These are phyloP conservation scores for Colistium nudipinnis DNA, from an alignment of 2,113 vertebrate species.

Conservation along the genomic window DNA sequence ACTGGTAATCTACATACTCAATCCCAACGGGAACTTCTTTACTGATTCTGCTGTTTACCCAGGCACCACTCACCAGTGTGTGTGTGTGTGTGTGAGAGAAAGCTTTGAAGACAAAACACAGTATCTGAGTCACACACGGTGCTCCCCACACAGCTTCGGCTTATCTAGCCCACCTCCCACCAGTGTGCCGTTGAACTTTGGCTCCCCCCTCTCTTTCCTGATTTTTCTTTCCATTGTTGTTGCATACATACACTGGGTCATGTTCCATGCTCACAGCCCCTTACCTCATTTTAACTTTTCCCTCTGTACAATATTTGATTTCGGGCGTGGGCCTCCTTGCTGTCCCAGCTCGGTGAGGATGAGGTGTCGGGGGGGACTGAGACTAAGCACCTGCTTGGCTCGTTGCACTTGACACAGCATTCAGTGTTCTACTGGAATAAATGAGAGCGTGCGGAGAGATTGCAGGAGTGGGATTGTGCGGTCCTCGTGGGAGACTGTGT, in stretches of 20 bases:
- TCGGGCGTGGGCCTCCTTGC: conserved; percentile 27
- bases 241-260: conserved; percentile 14
- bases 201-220: conserved; percentile 4
- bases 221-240: conserved; percentile 62
- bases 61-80: conserved; percentile 14
- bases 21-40: conserved; percentile 4
- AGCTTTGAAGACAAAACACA: conserved; percentile 29
- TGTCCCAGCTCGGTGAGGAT: conserved; percentile 39
- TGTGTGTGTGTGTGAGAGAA: conserved; percentile 47
- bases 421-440: conserved; percentile 45
- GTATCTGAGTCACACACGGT: conserved; percentile 40
- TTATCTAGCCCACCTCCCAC: conserved; percentile 42
- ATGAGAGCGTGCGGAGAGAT: conserved; percentile 19
- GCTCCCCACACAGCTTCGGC: conserved; percentile 26
- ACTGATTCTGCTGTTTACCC: conserved; percentile 44
- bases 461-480: conserved; percentile 37
- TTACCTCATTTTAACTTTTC: background rate
- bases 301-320: conserved; percentile 31
- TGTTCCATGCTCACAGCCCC: conserved; percentile 8
- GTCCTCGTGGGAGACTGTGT: conserved; percentile 47
- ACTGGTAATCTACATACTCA: background rate
- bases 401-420: conserved; percentile 51
- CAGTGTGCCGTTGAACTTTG: conserved; percentile 58
- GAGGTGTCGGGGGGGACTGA: conserved; percentile 51
- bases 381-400: conserved; percentile 46